Percentiles rank a stretch among this genome's conserved stretches.
phyloP scores from a whole-genome alignment of 2,113 vertebrate species.

The Perca schrenkii region DNA sequence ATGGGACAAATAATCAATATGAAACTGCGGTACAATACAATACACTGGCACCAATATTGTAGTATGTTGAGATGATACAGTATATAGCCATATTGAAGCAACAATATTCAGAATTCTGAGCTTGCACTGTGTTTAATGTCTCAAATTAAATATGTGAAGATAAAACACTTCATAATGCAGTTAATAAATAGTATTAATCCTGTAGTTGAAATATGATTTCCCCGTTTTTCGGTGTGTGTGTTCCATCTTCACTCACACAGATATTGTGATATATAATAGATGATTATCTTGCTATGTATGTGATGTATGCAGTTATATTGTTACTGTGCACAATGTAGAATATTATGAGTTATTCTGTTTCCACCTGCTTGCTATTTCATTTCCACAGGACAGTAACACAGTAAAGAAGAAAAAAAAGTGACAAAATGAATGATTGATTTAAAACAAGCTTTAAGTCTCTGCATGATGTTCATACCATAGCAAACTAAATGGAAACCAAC shows the following conservation, averaged over 20 bases:
- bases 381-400: background rate
- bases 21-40: background rate
- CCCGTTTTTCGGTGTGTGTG: background rate
- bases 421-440: slow-evolving; percentile 26
- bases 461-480: slow-evolving; percentile 22
- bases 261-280: background rate
- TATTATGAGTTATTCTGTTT: background rate
- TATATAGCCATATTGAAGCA: background rate
- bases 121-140: background rate
- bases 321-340: background rate
- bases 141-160: background rate
- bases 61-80: background rate
- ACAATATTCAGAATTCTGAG: background rate
- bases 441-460: slow-evolving; percentile 15
- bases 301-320: background rate
- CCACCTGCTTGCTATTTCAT: background rate
- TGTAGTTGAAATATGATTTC: background rate
- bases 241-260: background rate
- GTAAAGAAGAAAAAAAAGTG: slow-evolving; percentile 22
- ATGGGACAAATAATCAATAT: slow-evolving; percentile 32
- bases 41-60: background rate
- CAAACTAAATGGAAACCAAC: slow-evolving; percentile 37
- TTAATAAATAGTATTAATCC: background rate
- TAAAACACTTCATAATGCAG: background rate
- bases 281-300: background rate